Base-by-base conservation (phyloP, 2,797 vertebrate genomes). In the Coregonus sp. region DNA sequence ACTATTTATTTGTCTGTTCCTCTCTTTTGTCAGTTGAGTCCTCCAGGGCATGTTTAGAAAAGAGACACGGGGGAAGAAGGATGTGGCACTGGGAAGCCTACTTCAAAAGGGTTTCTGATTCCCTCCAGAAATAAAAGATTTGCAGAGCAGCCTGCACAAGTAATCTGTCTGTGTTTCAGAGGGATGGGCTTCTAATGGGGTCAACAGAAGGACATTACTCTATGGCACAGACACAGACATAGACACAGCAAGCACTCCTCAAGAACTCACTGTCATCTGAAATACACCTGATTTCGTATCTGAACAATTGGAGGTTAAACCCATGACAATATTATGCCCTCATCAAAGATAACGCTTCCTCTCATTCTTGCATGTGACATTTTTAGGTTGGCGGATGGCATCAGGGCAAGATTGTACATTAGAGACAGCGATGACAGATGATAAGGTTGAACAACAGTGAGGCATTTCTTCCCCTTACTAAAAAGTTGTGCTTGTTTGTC, bases 251-350 rank as follows among this genome's bases (percentile, higher is more conserved):
- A 59, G 18, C 70, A 79, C 81, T 81, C 81, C 65, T 81, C 70
- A 80, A 83, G 78, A 75, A 81, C 81, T 75, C 59, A 79, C 70
- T 65, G 56, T 65, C 84, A 89, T 90, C 80, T 91, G 76, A 77
- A 82, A 83, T 82, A 84, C 86, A 88, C 85, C 89, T 90, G 90
- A 92, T 92, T 92, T 75, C 73, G 54, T 89, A 89, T 90, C 86
- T 15, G 83, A 84, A 78, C 78, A 51, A 70, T 31, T 29, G 68
- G 15, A 75, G 73, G 18, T 89, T 88, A 85, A 90, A 92, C 88
- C 86, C 82, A 82, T 20, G 59, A 74, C 77, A 75, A 76, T 85
- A 86, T 86, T 59, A 35, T 72, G 75, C 20, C 82, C 70, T 82
- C 76, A 54, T 70, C 7, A 31, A 11, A 76, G 88, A 90, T 88